Conservation (phyloP, 2,113 vertebrate genomes). For the Empidonax traillii region DNA sequence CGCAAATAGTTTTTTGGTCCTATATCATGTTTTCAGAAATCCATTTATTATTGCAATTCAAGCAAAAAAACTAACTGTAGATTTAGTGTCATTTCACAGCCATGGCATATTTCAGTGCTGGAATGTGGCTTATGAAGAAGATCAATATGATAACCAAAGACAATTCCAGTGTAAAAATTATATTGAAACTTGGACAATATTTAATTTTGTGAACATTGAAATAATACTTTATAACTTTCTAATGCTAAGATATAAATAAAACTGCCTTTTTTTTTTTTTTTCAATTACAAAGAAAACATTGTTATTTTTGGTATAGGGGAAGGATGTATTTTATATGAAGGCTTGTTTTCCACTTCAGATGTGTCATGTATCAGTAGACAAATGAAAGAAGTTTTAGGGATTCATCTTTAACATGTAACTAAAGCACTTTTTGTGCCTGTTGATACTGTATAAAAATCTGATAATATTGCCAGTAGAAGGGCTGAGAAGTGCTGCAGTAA, state of each 20-base stretch:
- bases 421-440: not conserved
- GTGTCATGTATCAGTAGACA: not conserved
- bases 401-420: not conserved
- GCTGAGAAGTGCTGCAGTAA: not conserved
- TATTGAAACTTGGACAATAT: not conserved
- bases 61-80: not conserved
- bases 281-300: not conserved
- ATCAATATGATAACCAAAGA: not conserved
- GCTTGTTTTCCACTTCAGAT: not conserved
- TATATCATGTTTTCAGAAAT: not conserved
- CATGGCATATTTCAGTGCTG: not conserved
- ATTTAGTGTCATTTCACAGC: not conserved
- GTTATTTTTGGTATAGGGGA: not conserved
- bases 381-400: not conserved
- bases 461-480: not conserved
- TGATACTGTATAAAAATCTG: not conserved
- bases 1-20: not conserved
- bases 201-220: not conserved
- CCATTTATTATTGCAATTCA: not conserved
- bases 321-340: not conserved
- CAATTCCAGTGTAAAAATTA: not conserved
- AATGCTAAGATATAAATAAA: not conserved
- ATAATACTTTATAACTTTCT: not conserved
- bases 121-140: not conserved
- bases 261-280: not conserved